Percentiles rank a stretch among this genome's conserved stretches.
These are phyloP conservation scores for Rhinogobius similis DNA, from an alignment of 2,113 vertebrate genomes.

Conservation along the genomic window DNA sequence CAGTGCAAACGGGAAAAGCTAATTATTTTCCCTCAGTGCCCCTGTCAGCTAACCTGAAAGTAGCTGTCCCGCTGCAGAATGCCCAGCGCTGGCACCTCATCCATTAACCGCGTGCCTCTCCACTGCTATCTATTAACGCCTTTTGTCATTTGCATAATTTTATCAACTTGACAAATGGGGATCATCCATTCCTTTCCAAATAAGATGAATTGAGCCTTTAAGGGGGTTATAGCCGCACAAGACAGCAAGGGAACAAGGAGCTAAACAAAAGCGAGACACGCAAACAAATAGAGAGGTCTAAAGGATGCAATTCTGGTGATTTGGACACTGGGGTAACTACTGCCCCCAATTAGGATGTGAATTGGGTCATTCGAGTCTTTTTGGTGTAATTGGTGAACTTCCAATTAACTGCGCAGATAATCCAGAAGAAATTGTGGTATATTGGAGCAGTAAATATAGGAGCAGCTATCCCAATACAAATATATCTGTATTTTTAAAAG, in stretches of 20 bases:
- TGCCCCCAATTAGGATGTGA: constrained; percentile 49
- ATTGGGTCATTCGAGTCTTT: constrained; percentile 39
- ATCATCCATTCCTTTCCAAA: constrained; percentile 70
- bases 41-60: constrained; percentile 80
- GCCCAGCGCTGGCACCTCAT: constrained; percentile 69
- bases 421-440: not conserved
- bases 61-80: constrained; percentile 70
- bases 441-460: no score
- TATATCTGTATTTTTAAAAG: not conserved
- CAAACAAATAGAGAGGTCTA: constrained; percentile 60
- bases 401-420: not conserved
- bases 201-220: constrained; percentile 77
- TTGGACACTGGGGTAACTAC: constrained; percentile 37
- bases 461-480: no score
- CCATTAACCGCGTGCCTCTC: constrained; percentile 71
- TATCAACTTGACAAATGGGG: constrained; percentile 77
- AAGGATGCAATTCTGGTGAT: constrained; percentile 32
- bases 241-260: constrained; percentile 40
- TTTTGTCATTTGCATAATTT: constrained; percentile 82
- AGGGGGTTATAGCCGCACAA: constrained; percentile 37
- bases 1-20: constrained; percentile 69
- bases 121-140: constrained; percentile 75
- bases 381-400: constrained; percentile 39
- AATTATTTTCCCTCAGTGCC: constrained; percentile 79
- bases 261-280: constrained; percentile 56